Conservation (phyloP, 2,113 vertebrate genomes). For the Motacilla alba region DNA sequence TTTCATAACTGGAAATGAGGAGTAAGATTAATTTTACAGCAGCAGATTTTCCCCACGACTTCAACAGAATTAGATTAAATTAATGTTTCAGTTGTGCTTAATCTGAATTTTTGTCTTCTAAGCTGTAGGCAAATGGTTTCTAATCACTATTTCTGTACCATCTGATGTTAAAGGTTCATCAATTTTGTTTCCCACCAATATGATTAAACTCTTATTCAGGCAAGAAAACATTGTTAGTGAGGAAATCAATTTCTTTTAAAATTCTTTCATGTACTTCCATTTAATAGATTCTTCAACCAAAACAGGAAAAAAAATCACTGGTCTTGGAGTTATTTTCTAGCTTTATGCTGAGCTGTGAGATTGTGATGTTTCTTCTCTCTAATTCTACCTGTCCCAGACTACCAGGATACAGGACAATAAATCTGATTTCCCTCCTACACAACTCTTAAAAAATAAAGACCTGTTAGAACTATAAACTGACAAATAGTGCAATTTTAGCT, state of each 20-base stretch:
- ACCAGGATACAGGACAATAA: neutral
- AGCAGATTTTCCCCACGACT: slow-evolving; percentile 44
- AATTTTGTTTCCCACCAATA: slow-evolving; percentile 38
- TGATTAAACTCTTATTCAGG: slow-evolving; percentile 43
- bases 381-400: neutral
- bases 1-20: slow-evolving; percentile 5
- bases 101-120: slow-evolving; percentile 60
- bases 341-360: neutral
- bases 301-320: neutral
- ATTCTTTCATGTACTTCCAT: slow-evolving; percentile 17
- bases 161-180: slow-evolving; percentile 39
- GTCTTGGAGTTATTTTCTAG: neutral
- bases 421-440: neutral
- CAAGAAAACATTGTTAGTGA: slow-evolving; percentile 45
- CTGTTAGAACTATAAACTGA: neutral
- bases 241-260: slow-evolving; percentile 54
- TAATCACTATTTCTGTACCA: slow-evolving; percentile 39
- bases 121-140: slow-evolving; percentile 40
- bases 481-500: neutral
- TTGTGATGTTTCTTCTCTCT: neutral
- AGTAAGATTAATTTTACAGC: slow-evolving; percentile 42
- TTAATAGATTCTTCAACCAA: slow-evolving; percentile 13
- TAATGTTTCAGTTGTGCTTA: slow-evolving; percentile 50
- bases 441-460: neutral
- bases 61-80: slow-evolving; percentile 52